phyloP scores from a whole-genome alignment of 2,888 invertebrate genomes.

The Rhagonycha fulva region DNA sequence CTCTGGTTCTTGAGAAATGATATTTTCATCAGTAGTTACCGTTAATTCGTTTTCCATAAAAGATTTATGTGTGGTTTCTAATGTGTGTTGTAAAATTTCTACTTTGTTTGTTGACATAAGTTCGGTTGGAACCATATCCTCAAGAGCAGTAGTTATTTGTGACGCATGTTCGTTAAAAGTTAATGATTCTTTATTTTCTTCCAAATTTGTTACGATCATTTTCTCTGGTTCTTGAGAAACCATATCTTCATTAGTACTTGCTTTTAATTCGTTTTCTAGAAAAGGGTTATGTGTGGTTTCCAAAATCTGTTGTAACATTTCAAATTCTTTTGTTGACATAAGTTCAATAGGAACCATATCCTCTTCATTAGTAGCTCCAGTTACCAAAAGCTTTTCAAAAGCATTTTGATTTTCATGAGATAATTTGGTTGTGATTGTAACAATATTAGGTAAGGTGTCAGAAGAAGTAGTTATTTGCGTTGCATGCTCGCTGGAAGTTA shows the following conservation, averaged over 20 bases:
- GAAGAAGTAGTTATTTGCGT: no score
- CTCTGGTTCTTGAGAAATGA: neutral
- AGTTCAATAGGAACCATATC: neutral
- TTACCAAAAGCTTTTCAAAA: neutral
- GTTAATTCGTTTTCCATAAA: neutral
- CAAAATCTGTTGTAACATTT: neutral
- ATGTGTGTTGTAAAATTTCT: neutral
- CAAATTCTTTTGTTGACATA: neutral
- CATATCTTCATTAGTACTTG: neutral
- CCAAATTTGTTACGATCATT: neutral
- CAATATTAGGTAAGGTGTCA: no score
- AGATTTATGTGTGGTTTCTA: neutral
- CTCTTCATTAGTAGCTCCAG: neutral
- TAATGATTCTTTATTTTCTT: neutral
- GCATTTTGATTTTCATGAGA: no score
- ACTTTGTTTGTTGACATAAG: neutral
- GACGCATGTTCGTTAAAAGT: neutral
- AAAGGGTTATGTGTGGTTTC: neutral
- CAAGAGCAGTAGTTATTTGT: neutral
- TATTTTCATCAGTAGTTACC: no score
- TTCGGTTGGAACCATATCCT: neutral
- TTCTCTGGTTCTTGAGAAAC: neutral
- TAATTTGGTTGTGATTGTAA: no score
- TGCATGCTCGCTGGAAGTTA: neutral
- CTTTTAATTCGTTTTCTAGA: neutral